A percentile compares a stretch with the other conserved stretches of the same genome.
phyloP scores from a whole-genome alignment of 2,113 vertebrate species.

The Propithecus coquereli region DNA sequence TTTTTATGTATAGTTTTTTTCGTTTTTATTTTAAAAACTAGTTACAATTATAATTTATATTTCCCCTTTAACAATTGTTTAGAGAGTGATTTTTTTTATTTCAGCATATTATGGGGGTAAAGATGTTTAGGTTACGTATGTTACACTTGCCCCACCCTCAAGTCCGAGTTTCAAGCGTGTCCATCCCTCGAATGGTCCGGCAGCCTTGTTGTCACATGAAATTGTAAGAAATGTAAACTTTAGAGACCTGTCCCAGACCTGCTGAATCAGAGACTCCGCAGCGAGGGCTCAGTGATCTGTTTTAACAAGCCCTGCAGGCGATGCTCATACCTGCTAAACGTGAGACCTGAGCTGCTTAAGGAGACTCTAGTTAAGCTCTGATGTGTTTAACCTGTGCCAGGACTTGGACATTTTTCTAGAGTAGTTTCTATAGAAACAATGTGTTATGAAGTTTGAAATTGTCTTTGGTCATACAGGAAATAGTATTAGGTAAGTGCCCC shows the following conservation, averaged over 20 bases:
- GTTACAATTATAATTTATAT: not conserved
- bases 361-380: too few species aligned
- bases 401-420: not conserved
- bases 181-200: too few species aligned
- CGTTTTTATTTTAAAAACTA: not conserved
- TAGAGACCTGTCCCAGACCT: not conserved
- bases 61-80: constrained; percentile 1
- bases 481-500: not conserved
- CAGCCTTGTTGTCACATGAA: not conserved
- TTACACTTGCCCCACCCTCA: too few species aligned
- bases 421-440: not conserved
- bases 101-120: too few species aligned
- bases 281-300: not conserved
- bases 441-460: not conserved
- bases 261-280: not conserved
- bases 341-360: not conserved
- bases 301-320: not conserved
- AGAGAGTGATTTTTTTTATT: not conserved
- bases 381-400: not conserved
- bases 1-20: not conserved
- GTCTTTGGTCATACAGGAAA: not conserved
- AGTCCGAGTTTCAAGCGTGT: too few species aligned
- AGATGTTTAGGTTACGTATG: too few species aligned
- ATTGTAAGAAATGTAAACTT: not conserved
- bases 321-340: not conserved